Evolutionary conservation across 1,140 invertebrate species (phyloP).

Genomic region (Musca vetustissima): DNA sequence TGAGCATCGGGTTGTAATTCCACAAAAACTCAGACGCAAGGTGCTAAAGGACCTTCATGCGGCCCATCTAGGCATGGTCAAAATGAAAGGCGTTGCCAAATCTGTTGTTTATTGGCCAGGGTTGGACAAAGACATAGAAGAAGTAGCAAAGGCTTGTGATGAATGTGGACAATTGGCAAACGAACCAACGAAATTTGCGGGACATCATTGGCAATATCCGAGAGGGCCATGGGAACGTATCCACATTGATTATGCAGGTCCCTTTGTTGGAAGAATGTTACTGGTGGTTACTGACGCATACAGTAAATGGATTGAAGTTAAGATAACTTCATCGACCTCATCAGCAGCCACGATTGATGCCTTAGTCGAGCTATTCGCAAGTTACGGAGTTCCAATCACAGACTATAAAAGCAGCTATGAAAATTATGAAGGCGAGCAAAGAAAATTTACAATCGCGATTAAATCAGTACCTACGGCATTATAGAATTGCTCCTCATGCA

Average conservation of each 20-base stretch:
- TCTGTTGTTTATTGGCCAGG: slow-evolving; percentile 55
- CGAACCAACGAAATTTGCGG: slow-evolving; percentile 8
- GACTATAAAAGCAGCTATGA: not conserved
- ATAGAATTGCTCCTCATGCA: not conserved
- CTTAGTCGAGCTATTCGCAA: slow-evolving; percentile 15
- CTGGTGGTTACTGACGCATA: slow-evolving; percentile 26
- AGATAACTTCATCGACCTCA: slow-evolving; percentile 10
- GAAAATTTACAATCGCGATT: not conserved
- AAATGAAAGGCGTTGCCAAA: slow-evolving; percentile 54
- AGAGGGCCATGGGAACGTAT: slow-evolving; percentile 24
- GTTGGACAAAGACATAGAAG: not conserved
- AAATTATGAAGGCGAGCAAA: not conserved
- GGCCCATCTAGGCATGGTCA: slow-evolving; percentile 54
- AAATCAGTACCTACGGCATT: not conserved
- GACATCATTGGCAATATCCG: slow-evolving; percentile 19
- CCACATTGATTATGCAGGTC: slow-evolving; percentile 28
- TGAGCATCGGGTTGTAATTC: slow-evolving; percentile 4
- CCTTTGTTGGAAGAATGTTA: slow-evolving; percentile 21
- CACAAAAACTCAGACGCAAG: slow-evolving; percentile 22
- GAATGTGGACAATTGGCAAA: slow-evolving; percentile 40
- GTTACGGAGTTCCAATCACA: not conserved
- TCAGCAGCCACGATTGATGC: slow-evolving; percentile 29
- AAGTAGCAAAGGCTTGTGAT: slow-evolving; percentile 31
- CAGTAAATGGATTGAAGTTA: slow-evolving; percentile 29
- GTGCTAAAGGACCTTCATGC: slow-evolving; percentile 53